Percentiles rank a stretch among this genome's conserved stretches.
Conservation (phyloP, 2,888 invertebrate species). For the Parapristionchus giblindavisi region DNA sequence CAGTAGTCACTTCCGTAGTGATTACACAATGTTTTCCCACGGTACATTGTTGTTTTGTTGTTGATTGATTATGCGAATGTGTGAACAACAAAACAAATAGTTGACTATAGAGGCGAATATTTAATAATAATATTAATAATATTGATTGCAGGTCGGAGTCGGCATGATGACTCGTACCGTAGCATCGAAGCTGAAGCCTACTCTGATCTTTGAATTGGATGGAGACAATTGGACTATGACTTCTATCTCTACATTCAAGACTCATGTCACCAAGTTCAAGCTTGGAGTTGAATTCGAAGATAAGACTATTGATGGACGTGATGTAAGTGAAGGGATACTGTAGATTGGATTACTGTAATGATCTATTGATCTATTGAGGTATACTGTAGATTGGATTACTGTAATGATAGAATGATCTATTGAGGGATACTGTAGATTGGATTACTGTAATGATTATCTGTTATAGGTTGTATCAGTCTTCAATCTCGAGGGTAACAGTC, state of each 20-base stretch:
- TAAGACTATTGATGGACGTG: slow-evolving; percentile 67
- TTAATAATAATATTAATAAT: neutral
- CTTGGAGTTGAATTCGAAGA: slow-evolving; percentile 61
- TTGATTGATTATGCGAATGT: neutral
- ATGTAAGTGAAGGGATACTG: slow-evolving; percentile 44
- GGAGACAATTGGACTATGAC: slow-evolving; percentile 63
- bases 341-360: neutral
- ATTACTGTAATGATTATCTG: neutral
- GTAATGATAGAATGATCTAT: neutral
- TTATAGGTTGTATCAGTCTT: slow-evolving; percentile 53
- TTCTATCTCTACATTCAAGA: slow-evolving; percentile 67
- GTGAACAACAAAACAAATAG: neutral
- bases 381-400: neutral
- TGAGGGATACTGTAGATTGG: neutral
- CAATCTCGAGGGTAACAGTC: slow-evolving; percentile 59
- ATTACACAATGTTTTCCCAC: neutral
- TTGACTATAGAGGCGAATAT: no score
- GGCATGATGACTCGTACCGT: slow-evolving; percentile 64
- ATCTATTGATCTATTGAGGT: neutral
- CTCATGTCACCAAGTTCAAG: slow-evolving; percentile 60
- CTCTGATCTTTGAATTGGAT: slow-evolving; percentile 53
- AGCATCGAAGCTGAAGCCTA: slow-evolving; percentile 63
- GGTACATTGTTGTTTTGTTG: neutral
- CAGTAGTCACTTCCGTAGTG: no score
- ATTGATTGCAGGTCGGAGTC: slow-evolving; percentile 50